phyloP scores from a whole-genome alignment of 2,113 vertebrate species.

The Oryzias melastigma region DNA sequence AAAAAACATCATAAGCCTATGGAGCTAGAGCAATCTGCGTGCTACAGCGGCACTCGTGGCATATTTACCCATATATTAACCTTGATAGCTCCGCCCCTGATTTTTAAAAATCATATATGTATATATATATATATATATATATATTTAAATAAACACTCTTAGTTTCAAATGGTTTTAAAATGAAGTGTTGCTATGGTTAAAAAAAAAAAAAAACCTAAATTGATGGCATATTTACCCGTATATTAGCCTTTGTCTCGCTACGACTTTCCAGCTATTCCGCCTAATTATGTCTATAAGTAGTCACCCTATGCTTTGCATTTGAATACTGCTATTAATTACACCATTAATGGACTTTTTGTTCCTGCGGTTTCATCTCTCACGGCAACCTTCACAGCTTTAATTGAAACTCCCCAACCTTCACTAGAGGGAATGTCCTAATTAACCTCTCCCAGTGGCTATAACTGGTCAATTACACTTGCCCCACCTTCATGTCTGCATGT shows the following conservation, averaged over 20 bases:
- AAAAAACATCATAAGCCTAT: too few species aligned
- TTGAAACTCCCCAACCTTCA: constrained; percentile 64
- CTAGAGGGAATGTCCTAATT: constrained; percentile 62
- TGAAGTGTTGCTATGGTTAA: too few species aligned
- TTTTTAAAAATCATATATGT: too few species aligned
- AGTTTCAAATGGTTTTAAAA: too few species aligned
- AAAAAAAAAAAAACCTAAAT: too few species aligned
- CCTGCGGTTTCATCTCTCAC: constrained; percentile 56
- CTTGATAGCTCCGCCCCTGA: not conserved
- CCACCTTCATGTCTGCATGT: constrained; percentile 23
- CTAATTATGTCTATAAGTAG: constrained; percentile 51
- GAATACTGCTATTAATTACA: constrained; percentile 64
- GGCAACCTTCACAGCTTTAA: constrained; percentile 68
- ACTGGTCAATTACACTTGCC: constrained; percentile 60
- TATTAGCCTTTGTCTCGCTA: constrained; percentile 22
- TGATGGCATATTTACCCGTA: too few species aligned
- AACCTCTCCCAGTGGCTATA: constrained; percentile 56
- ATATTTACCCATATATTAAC: not conserved
- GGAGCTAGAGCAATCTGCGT: too few species aligned
- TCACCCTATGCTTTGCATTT: constrained; percentile 39
- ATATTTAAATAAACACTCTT: too few species aligned
- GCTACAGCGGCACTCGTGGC: too few species aligned
- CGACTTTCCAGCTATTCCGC: constrained; percentile 2
- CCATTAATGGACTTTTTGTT: constrained; percentile 61
- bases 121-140: too few species aligned